Evolutionary conservation across 2,113 vertebrate species (phyloP).

Genomic region (Hystrix cristata): DNA sequence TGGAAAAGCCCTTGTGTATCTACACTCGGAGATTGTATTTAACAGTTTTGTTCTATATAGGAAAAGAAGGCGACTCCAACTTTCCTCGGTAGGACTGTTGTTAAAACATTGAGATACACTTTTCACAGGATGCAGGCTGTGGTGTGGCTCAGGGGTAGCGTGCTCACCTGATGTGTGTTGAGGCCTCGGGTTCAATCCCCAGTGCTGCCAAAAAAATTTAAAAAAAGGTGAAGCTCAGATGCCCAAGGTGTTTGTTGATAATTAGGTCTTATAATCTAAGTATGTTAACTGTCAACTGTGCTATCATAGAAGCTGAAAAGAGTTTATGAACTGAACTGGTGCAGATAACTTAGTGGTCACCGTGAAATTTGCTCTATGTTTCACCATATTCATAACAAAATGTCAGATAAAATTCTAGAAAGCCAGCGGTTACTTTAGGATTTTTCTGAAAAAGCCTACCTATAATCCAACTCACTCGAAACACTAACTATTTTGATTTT

Average conservation of each 20-base stretch:
- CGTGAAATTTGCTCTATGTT: background rate
- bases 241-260: background rate
- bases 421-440: background rate
- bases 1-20: background rate
- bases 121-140: background rate
- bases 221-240: background rate
- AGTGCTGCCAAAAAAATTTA: background rate
- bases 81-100: background rate
- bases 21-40: background rate
- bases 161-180: background rate
- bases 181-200: background rate
- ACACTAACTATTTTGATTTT: background rate
- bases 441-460: background rate
- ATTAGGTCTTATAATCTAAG: background rate
- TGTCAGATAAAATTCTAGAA: background rate
- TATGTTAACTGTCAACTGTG: background rate
- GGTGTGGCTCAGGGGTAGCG: background rate
- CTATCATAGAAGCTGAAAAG: background rate
- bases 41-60: background rate
- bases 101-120: background rate
- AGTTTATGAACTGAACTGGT: background rate
- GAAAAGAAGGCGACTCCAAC: background rate
- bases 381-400: constrained; percentile 25
- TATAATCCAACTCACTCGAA: background rate
- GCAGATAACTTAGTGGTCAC: background rate